A percentile compares a stretch with the other conserved stretches of the same genome.
Conservation (phyloP, 2,888 invertebrate species). For the Homarus gammarus region DNA sequence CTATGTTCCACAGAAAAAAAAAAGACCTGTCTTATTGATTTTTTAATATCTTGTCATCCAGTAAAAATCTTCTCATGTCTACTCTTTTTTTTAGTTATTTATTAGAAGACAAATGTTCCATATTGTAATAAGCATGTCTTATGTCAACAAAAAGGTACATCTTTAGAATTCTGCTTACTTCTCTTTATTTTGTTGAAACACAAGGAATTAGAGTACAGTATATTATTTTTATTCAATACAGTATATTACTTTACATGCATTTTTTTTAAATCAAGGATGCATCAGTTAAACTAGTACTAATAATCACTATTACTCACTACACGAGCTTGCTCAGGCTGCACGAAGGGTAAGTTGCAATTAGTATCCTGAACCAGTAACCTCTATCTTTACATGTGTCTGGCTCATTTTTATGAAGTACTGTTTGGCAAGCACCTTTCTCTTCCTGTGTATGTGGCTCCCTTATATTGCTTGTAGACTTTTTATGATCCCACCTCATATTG, state of each 20-base stretch:
- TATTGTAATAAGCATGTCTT: not conserved
- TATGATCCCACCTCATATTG: not conserved
- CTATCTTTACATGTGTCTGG: not conserved
- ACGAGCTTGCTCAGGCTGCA: slow-evolving; percentile 60
- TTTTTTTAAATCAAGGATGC: slow-evolving; percentile 3
- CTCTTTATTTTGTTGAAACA: not conserved
- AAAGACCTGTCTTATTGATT: no score
- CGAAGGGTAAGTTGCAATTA: slow-evolving; percentile 46
- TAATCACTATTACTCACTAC: slow-evolving; percentile 53
- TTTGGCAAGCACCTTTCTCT: slow-evolving; percentile 1
- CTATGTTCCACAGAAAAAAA: no score
- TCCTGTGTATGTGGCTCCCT: not conserved
- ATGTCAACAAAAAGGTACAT: not conserved
- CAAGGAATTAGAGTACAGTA: no score
- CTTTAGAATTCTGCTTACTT: not conserved
- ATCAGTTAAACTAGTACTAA: slow-evolving; percentile 27
- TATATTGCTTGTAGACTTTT: not conserved
- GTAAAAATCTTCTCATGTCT: not conserved
- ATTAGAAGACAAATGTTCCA: not conserved
- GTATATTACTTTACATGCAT: not conserved
- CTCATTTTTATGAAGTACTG: not conserved
- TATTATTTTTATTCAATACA: not conserved
- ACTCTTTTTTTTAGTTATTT: not conserved
- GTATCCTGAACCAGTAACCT: not conserved
- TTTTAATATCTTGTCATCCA: no score